A percentile compares a stretch with the other conserved stretches of the same genome.
phyloP scores from a whole-genome alignment of 2,113 vertebrate genomes.

The Drymodes brunneopygia region DNA sequence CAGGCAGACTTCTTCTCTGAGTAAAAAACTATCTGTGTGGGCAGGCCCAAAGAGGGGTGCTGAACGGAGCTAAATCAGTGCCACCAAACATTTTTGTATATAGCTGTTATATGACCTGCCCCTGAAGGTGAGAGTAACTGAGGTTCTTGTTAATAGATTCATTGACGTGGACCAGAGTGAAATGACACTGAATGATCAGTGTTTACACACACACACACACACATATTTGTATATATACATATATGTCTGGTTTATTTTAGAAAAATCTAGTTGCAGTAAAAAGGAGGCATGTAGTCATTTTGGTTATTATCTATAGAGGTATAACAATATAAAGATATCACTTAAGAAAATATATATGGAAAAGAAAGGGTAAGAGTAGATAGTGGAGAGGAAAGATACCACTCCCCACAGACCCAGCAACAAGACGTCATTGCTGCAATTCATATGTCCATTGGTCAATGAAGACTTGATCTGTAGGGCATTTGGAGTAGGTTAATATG shows the following conservation, averaged over 20 bases:
- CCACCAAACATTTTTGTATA: neutral
- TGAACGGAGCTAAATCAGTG: neutral
- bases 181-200: neutral
- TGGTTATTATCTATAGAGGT: neutral
- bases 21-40: neutral
- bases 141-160: neutral
- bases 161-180: neutral
- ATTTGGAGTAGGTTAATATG: neutral
- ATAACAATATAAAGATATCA: neutral
- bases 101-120: too few relatives aligned
- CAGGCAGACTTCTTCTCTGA: neutral
- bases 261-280: neutral
- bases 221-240: too few relatives aligned
- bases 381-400: neutral
- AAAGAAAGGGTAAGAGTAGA: neutral
- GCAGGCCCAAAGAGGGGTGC: neutral
- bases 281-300: neutral
- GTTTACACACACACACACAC: neutral
- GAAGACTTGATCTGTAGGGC: neutral
- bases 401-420: neutral
- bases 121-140: neutral
- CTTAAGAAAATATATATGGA: neutral
- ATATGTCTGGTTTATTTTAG: neutral
- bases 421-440: neutral
- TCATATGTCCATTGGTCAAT: accelerated